These are phyloP conservation scores for Botia almorhae DNA, from an alignment of 2,797 vertebrate species.

Conservation along the genomic window DNA sequence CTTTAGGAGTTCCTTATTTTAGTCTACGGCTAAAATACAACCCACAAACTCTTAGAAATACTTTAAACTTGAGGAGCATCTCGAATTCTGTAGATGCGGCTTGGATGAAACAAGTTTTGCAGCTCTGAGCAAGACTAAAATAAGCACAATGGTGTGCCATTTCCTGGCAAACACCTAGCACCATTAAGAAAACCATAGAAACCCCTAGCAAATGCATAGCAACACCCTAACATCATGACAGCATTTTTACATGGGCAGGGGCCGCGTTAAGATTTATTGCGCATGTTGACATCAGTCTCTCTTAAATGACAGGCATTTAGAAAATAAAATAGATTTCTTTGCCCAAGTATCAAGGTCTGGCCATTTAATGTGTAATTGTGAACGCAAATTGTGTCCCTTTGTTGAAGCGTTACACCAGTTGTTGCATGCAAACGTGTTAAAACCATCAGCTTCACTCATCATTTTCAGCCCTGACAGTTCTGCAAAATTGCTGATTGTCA, in stretches of 20 bases:
- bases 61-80: conserved; percentile 50
- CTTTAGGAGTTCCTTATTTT: conserved; percentile 49
- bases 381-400: conserved; percentile 57
- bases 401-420: conserved; percentile 8
- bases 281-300: not conserved
- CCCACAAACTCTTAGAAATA: conserved; percentile 39
- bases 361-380: conserved; percentile 54
- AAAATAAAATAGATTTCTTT: conserved; percentile 55
- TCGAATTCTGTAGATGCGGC: not conserved
- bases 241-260: too few relatives aligned
- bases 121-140: too few relatives aligned
- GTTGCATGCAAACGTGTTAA: not conserved
- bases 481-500: conserved; percentile 59
- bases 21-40: conserved; percentile 16
- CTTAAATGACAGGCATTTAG: not conserved
- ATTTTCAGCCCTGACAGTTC: conserved; percentile 17
- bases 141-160: not conserved
- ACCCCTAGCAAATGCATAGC: not conserved
- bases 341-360: conserved; percentile 49
- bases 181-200: not conserved
- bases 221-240: not conserved
- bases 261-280: not conserved
- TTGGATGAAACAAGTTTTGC: too few relatives aligned
- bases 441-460: conserved; percentile 33
- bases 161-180: not conserved